Evolutionary conservation across 2,113 vertebrate species (phyloP), one percentile per base, ranked within the genome.

Genomic region (Grallaria varia): DNA sequence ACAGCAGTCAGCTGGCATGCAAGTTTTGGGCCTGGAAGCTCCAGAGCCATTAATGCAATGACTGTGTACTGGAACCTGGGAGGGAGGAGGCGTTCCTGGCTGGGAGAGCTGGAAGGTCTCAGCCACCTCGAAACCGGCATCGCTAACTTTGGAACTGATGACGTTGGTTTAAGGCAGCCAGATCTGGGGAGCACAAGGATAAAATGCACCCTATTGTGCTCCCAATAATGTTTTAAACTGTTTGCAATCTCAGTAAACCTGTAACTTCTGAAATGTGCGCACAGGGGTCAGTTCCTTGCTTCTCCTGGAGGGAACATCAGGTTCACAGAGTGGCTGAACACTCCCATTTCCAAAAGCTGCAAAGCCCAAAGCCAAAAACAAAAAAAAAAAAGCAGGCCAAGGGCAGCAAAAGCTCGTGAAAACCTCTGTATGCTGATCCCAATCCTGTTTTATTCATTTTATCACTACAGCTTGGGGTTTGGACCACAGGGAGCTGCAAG

Each of bases 31-130:
- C 7, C 22, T 84, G 0, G 1, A 4, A 87, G 91, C 62, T 97
- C 73, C 93, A 90, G 95, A 87, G 89, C 78, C 93, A 94, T 96
- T 84, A 97, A 96, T 96, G 95, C 84, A 85, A 74, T 72, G 81
- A 56, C 52, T 88, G 58, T 87, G 85, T 62, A 6, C 53, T 95
- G 90, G 88, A 88, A 85, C 10, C n/a, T 31, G 40, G 37, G 87
- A 91, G 58, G 67, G 40, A 75, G 75, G 60, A 60, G 76, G 27
- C 52, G 76, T 93, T 92, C 89, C 69, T 95, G 94, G 87, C 92
- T 82, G 90, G 84, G 37, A 79, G 45, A 45, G 31, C 4, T 3
- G 31, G 40, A 31, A 72, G 60, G 50, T 64, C 80, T 77, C 2
- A 0, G 13, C 33, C 49, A 67, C 56, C 80, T 72, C 86, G 37